A percentile compares a stretch with the other conserved stretches of the same genome.
Evolutionary conservation across 2,113 vertebrate genomes (phyloP).

Genomic region (Mungos mungo): DNA sequence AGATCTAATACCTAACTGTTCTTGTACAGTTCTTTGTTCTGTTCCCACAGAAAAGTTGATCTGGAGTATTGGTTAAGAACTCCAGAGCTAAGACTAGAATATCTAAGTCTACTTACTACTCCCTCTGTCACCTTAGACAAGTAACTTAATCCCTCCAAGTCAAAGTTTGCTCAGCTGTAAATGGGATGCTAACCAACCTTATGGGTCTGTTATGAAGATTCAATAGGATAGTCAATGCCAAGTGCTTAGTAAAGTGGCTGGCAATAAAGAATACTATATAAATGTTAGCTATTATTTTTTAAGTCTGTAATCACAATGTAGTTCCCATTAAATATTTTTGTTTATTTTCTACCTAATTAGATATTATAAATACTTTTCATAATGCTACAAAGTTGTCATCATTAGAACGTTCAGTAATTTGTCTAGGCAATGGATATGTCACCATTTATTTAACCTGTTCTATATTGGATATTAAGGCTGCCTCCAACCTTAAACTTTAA

Average conservation of each 20-base stretch:
- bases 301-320: background rate
- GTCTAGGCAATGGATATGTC: background rate
- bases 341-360: conserved; percentile 47
- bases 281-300: conserved; percentile 39
- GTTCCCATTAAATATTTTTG: conserved; percentile 16
- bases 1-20: background rate
- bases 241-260: background rate
- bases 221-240: background rate
- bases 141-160: background rate
- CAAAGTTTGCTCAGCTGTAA: background rate
- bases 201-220: background rate
- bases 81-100: background rate
- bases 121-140: background rate
- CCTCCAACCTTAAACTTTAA: background rate
- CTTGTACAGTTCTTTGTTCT: background rate
- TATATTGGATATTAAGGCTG: background rate
- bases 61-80: background rate
- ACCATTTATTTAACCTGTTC: background rate
- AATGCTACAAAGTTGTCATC: background rate
- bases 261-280: background rate
- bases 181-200: background rate
- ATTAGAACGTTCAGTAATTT: conserved; percentile 16
- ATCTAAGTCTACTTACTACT: background rate
- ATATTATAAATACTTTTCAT: conserved; percentile 28
- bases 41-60: background rate